Percentiles rank a stretch among this genome's conserved stretches.
These are phyloP conservation scores for Phrynocephalus vlangalii DNA, from an alignment of 2,797 vertebrate species.

Conservation along the genomic window DNA sequence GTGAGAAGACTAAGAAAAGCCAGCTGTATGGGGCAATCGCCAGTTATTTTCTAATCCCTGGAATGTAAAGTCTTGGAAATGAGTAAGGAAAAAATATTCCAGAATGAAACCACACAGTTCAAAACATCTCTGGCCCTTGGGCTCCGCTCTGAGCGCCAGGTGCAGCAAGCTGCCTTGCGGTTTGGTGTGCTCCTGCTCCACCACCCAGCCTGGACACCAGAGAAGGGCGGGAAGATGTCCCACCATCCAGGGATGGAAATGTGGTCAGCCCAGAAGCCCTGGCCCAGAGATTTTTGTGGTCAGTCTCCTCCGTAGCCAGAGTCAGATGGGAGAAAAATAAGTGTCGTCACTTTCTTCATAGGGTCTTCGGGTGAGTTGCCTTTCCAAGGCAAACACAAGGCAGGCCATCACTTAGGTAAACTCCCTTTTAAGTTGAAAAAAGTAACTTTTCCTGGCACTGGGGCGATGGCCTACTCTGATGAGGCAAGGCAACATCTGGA, in stretches of 20 bases:
- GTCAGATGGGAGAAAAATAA: constrained; percentile 27
- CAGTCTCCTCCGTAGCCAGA: constrained; percentile 36
- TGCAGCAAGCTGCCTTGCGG: constrained; percentile 55
- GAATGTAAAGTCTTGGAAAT: constrained; percentile 67
- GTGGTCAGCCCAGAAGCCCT: constrained; percentile 33
- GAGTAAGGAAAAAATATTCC: constrained; percentile 51
- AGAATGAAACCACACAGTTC: constrained; percentile 57
- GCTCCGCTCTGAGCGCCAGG: constrained; percentile 64
- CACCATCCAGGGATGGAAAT: constrained; percentile 43
- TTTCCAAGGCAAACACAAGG: constrained; percentile 28
- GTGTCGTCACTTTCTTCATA: constrained; percentile 29
- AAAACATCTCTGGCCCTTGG: constrained; percentile 64
- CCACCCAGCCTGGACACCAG: constrained; percentile 38
- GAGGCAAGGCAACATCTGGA: constrained; percentile 16
- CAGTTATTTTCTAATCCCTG: constrained; percentile 44
- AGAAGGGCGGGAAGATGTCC: constrained; percentile 47
- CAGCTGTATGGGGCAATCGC: background rate
- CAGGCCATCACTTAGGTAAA: no score
- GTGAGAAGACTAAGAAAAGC: constrained; percentile 20
- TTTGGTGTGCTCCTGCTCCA: constrained; percentile 40
- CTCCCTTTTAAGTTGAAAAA: no score
- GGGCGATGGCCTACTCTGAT: background rate
- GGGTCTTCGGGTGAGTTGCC: constrained; percentile 18
- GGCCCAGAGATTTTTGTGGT: constrained; percentile 22
- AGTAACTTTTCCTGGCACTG: no score